A percentile compares a stretch with the other conserved stretches of the same genome.
phyloP scores from a whole-genome alignment of 2,888 invertebrate genomes.

The Hypolimnas misippus region DNA sequence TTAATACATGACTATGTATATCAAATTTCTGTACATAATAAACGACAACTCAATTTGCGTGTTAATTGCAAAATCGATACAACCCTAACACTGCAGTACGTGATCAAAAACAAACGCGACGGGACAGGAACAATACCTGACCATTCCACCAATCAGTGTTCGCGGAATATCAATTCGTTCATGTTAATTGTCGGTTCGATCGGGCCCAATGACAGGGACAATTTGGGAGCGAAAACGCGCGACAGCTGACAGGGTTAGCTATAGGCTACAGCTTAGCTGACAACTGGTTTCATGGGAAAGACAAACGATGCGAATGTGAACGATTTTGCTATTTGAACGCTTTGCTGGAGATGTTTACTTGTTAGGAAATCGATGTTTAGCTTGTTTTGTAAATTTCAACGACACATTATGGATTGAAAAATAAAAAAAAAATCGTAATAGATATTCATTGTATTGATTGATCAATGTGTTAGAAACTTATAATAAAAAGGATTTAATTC shows the following conservation, averaged over 20 bases:
- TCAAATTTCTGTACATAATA: slow-evolving; percentile 1
- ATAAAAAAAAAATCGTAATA: too few relatives aligned
- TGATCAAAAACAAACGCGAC: slow-evolving; percentile 16
- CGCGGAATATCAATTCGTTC: slow-evolving; percentile 45
- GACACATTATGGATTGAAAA: too few relatives aligned
- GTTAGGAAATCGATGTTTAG: background rate
- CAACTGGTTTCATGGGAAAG: slow-evolving; percentile 21
- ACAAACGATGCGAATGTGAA: slow-evolving; percentile 23
- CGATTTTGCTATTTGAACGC: slow-evolving; percentile 8
- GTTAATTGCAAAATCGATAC: slow-evolving; percentile 21
- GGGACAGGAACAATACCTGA: slow-evolving; percentile 10
- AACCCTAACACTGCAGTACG: slow-evolving; percentile 24
- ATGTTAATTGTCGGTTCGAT: slow-evolving; percentile 47
- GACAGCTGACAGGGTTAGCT: slow-evolving; percentile 36
- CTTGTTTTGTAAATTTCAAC: background rate
- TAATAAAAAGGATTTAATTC: too few relatives aligned
- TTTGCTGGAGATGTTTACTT: slow-evolving; percentile 9
- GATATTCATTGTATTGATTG: too few relatives aligned
- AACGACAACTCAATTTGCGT: slow-evolving; percentile 13
- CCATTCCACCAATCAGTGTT: slow-evolving; percentile 33
- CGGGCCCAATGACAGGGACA: slow-evolving; percentile 43
- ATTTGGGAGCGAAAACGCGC: slow-evolving; percentile 35
- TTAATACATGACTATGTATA: background rate
- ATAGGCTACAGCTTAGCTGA: slow-evolving; percentile 28
- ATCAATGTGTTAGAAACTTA: too few relatives aligned